These are phyloP conservation scores for Schizopygopsis malacanthus DNA, from an alignment of 2,797 vertebrate species.

Conservation along the genomic window DNA sequence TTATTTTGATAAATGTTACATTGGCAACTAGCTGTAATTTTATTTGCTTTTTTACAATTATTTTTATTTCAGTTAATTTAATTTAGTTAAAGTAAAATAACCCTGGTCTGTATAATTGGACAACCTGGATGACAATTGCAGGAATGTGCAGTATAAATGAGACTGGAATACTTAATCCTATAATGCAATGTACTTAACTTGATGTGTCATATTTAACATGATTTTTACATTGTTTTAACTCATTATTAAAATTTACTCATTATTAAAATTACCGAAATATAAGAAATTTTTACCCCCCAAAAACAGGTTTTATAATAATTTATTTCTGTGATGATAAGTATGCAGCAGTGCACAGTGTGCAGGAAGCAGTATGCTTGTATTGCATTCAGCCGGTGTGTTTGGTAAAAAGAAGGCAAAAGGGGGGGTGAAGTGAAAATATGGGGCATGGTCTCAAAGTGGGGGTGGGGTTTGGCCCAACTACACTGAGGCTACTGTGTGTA, in stretches of 20 bases:
- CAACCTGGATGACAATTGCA: not conserved
- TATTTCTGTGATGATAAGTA: not conserved
- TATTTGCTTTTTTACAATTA: too few relatives aligned
- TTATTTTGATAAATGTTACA: too few relatives aligned
- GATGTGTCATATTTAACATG: not conserved
- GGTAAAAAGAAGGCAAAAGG: conserved; percentile 36
- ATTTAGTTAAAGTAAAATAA: too few relatives aligned
- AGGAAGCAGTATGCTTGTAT: not conserved
- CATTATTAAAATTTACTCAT: too few relatives aligned
- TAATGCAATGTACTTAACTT: not conserved
- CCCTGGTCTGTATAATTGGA: too few relatives aligned
- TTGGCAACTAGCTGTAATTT: too few relatives aligned
- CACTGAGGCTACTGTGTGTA: conserved; percentile 62
- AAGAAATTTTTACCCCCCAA: not conserved
- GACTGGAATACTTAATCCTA: not conserved
- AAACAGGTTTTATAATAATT: not conserved
- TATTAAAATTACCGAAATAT: not conserved
- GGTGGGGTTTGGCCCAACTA: conserved; percentile 42
- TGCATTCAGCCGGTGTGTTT: not conserved
- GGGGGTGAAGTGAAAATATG: conserved; percentile 45
- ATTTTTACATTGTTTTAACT: not conserved
- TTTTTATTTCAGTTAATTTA: too few relatives aligned
- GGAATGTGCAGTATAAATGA: not conserved
- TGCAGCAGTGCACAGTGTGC: not conserved
- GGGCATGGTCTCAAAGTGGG: conserved; percentile 9